A percentile compares a stretch with the other conserved stretches of the same genome.
These are phyloP conservation scores for Lepidurus arcticus DNA, from an alignment of 1,140 invertebrate genomes.

Conservation along the genomic window DNA sequence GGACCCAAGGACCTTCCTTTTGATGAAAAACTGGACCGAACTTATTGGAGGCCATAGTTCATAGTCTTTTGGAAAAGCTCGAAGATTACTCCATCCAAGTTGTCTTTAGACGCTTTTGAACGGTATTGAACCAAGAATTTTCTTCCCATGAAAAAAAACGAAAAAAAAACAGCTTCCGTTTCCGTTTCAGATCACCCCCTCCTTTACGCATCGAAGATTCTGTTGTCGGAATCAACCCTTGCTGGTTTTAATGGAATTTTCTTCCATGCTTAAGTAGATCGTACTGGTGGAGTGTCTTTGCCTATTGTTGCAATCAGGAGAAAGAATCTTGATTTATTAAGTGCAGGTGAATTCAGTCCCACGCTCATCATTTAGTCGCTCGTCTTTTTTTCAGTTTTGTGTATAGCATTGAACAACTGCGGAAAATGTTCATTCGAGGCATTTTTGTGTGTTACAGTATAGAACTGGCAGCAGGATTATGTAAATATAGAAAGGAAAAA, in stretches of 20 bases:
- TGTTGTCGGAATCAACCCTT: background rate
- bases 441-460: background rate
- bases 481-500: background rate
- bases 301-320: background rate
- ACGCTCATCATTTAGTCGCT: background rate
- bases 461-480: background rate
- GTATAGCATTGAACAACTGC: no score
- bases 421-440: no score
- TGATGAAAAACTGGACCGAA: background rate
- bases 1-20: background rate
- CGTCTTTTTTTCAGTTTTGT: no score
- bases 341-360: slow-evolving; percentile 11
- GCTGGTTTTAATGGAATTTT: background rate
- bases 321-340: slow-evolving; percentile 4
- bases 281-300: background rate
- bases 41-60: background rate
- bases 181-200: background rate
- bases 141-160: no score
- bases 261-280: background rate
- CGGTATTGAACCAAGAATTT: no score
- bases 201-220: background rate
- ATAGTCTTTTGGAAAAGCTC: background rate
- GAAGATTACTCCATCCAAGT: no score
- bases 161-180: background rate
- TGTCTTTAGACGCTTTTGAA: no score